These are phyloP conservation scores for Tenrec ecaudatus DNA, from an alignment of 2,113 vertebrate genomes.

Conservation along the genomic window DNA sequence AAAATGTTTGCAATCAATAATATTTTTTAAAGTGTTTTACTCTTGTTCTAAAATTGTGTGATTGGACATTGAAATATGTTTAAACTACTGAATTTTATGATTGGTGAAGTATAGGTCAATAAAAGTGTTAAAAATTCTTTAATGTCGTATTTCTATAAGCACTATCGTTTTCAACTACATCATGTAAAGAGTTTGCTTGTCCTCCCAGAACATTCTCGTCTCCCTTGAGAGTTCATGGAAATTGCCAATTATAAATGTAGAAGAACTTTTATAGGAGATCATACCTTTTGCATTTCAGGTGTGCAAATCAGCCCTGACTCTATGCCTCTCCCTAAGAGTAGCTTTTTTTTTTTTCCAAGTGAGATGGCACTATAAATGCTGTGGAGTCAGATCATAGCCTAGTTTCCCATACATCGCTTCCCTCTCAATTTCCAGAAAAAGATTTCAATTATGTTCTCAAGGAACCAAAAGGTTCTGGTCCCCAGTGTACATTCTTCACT, in stretches of 20 bases:
- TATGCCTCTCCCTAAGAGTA: not conserved
- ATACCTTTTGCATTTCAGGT: not conserved
- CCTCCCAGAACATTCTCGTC: not conserved
- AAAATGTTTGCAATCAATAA: too few species aligned
- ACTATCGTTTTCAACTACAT: not conserved
- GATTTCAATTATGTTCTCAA: not conserved
- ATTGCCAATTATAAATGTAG: not conserved
- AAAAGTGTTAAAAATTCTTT: not conserved
- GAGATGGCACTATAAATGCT: not conserved
- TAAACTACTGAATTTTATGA: too few species aligned
- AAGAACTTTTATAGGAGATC: not conserved
- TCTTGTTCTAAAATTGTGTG: too few species aligned
- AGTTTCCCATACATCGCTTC: not conserved
- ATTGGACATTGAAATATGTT: too few species aligned
- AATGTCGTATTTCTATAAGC: slow-evolving; percentile 8
- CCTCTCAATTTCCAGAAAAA: not conserved
- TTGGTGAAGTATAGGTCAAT: too few species aligned
- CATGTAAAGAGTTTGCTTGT: not conserved
- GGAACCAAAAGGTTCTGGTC: slow-evolving; percentile 40
- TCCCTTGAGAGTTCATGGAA: slow-evolving; percentile 1
- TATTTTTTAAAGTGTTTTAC: too few species aligned
- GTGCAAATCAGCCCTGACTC: not conserved
- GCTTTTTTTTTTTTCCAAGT: not conserved
- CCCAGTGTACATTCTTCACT: slow-evolving; percentile 59
- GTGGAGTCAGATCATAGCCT: not conserved